These are phyloP conservation scores for Macrosoma leucophasiata DNA, from an alignment of 2,888 invertebrate genomes.

Conservation along the genomic window DNA sequence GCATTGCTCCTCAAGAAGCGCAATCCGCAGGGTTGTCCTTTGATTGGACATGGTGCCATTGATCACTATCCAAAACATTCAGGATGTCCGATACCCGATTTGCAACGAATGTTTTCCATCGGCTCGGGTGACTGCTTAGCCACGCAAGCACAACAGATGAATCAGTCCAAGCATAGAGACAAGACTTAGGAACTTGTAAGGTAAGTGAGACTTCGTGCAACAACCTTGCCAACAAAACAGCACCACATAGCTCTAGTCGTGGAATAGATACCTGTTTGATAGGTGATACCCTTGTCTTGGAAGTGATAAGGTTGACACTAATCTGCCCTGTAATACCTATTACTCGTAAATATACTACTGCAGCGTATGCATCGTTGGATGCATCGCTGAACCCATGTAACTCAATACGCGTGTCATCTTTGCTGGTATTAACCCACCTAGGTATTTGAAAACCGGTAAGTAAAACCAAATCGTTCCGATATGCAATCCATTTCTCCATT, in stretches of 20 bases:
- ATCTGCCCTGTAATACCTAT: conserved; percentile 4
- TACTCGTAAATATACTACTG: conserved; percentile 19
- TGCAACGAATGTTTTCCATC: conserved; percentile 18
- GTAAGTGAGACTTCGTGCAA: conserved; percentile 14
- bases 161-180: conserved; percentile 17
- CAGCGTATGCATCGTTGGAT: conserved; percentile 20
- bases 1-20: conserved; percentile 16
- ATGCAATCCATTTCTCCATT: background rate
- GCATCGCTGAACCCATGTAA: conserved; percentile 28
- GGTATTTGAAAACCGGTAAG: conserved; percentile 11
- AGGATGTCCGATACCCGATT: conserved; percentile 18
- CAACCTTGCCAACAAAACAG: conserved; percentile 19
- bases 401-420: conserved; percentile 10
- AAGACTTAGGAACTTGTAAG: conserved; percentile 8
- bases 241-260: conserved; percentile 26
- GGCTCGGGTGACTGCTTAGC: conserved; percentile 17
- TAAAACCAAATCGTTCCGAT: conserved; percentile 8
- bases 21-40: conserved; percentile 18
- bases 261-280: conserved; percentile 26
- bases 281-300: conserved; percentile 24
- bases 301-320: conserved; percentile 10
- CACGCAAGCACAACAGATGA: conserved; percentile 18
- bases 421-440: conserved; percentile 5
- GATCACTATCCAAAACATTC: conserved; percentile 9
- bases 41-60: conserved; percentile 17